These are phyloP conservation scores for Scelioninae gen. 2 DNA, from an alignment of 2,888 invertebrate genomes.

Conservation along the genomic window DNA sequence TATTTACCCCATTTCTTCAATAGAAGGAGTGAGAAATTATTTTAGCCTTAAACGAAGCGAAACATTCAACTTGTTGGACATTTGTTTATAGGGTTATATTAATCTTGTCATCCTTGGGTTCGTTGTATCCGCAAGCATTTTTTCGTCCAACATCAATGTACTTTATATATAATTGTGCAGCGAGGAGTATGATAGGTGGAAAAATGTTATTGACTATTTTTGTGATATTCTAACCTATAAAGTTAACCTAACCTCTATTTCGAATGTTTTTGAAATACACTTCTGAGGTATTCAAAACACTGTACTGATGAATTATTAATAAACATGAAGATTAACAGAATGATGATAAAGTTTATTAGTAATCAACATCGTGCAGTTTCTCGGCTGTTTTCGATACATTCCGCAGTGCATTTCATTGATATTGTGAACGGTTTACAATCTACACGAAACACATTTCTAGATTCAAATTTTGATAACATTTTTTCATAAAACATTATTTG, in stretches of 20 bases:
- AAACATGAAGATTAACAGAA: too few species aligned
- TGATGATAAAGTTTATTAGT: not conserved
- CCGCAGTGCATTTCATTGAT: not conserved
- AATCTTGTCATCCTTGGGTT: constrained; percentile 31
- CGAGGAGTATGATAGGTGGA: not conserved
- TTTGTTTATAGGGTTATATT: constrained; percentile 7
- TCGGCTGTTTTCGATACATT: constrained; percentile 40
- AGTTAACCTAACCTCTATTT: too few species aligned
- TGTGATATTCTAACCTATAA: constrained; percentile 1
- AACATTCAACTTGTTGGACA: not conserved
- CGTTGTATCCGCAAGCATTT: constrained; percentile 49
- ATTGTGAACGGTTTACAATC: not conserved
- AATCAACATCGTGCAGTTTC: constrained; percentile 17
- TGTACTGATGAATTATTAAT: not conserved
- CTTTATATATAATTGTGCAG: constrained; percentile 31
- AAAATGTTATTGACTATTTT: constrained; percentile 14
- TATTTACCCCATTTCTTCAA: too few species aligned
- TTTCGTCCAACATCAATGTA: constrained; percentile 20
- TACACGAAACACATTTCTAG: not conserved
- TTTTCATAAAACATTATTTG: constrained; percentile 3
- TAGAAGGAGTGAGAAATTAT: too few species aligned
- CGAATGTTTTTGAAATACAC: constrained; percentile 1
- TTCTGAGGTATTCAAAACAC: constrained; percentile 24
- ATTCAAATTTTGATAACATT: constrained; percentile 7
- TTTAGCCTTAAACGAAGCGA: too few species aligned